Evolutionary conservation across 2,113 vertebrate species (phyloP), one percentile per base, ranked within the genome.

Genomic region (Semicossyphus pulcher): DNA sequence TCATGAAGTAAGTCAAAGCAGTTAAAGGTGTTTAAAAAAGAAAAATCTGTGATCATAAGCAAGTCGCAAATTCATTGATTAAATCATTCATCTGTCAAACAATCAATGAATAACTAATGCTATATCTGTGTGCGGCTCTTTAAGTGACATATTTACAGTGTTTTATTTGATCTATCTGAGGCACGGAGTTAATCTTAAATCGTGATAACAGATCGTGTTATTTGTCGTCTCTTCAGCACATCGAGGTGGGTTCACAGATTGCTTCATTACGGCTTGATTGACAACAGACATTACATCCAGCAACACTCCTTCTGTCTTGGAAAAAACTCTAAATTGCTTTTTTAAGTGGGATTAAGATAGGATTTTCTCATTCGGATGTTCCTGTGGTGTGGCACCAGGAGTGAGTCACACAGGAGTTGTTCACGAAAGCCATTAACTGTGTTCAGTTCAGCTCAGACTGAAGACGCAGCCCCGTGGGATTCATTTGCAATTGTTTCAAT

Each of bases 341-440:
- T 73, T 86, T 64, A 76, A 82, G 52, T 84, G 83, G 83, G 85
- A 88, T 86, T 85, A 83, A 75, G 73, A 79, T 39, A 56, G 74
- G 72, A 60, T 88, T 89, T 83, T 88, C 63, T 85, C 81, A 77
- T 86, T 83, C 16, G 10, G 41, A 72, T 82, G 76, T 83, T 83
- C 57, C 59, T 81, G 74, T 75, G 81, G 81, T 72, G 65, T 80
- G 61, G 73, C 72, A 59, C 65, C 74, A 76, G 71, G 79, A 87
- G 78, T 77, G 72, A 86, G 31, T 88, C 85, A 70, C 60, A 31
- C 75, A 74, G 74, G 62, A 81, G 61, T 64, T 86, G 57, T 74
- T 82, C 84, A 80, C 49, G 67, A 76, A 83, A 80, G 71, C 81
- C 76, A 87, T 91, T 88, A 83, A 81, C 66, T 84, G 52, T 34